These are phyloP conservation scores for Gryllus longicercus DNA, from an alignment of 2,888 invertebrate species.

Conservation along the genomic window DNA sequence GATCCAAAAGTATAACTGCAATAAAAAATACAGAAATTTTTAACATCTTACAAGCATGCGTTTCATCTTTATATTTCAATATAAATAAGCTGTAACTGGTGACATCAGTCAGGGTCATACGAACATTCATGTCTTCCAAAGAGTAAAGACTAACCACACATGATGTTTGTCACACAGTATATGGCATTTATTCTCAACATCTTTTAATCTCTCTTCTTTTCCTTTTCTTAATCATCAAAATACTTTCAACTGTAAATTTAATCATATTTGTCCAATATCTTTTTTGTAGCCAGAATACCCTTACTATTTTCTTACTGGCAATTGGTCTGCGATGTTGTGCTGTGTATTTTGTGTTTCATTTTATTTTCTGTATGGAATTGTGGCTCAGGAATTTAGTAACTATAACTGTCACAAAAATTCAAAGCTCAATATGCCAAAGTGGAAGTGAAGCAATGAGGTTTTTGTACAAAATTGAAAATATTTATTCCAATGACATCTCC, in stretches of 20 bases:
- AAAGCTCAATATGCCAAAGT: constrained; percentile 8
- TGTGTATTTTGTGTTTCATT: neutral
- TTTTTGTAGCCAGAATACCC: neutral
- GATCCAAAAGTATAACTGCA: constrained; percentile 11
- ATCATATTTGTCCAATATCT: neutral
- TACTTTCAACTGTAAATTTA: neutral
- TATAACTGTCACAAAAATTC: neutral
- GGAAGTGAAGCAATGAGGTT: neutral
- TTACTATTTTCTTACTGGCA: neutral
- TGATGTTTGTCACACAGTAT: constrained; percentile 10
- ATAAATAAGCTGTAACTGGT: constrained; percentile 10
- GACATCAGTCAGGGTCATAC: constrained; percentile 17
- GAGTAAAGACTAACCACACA: constrained; percentile 11
- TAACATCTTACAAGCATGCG: constrained; percentile 11
- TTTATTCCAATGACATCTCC: too few species aligned
- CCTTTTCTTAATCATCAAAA: neutral
- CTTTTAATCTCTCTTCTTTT: neutral
- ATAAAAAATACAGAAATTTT: constrained; percentile 4
- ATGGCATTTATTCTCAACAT: neutral
- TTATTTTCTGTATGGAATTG: neutral
- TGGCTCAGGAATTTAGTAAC: neutral
- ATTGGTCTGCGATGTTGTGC: neutral
- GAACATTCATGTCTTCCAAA: constrained; percentile 17
- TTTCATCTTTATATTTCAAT: constrained; percentile 6
- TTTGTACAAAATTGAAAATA: too few species aligned